Percentiles rank a stretch among this genome's conserved stretches.
These are phyloP conservation scores for Meiosimyza decipiens DNA, from an alignment of 2,888 invertebrate genomes.

Conservation along the genomic window DNA sequence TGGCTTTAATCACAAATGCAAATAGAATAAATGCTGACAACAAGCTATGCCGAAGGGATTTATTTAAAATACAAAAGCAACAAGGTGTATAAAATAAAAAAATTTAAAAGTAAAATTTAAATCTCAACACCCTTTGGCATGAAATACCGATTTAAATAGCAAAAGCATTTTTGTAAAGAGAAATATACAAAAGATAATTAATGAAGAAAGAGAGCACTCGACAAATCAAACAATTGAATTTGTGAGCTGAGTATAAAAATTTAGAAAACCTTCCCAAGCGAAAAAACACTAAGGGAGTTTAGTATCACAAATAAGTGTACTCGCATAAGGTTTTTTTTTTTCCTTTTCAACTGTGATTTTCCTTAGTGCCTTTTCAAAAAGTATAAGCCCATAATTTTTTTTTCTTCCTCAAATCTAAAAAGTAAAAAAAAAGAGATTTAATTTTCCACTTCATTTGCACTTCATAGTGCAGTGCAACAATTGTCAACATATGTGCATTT, in stretches of 20 bases:
- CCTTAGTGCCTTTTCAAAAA: background rate
- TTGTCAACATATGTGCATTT: constrained; percentile 13
- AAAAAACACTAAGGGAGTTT: too few species aligned
- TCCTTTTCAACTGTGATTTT: too few species aligned
- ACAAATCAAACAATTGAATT: background rate
- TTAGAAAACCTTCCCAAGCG: background rate
- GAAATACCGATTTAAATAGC: background rate
- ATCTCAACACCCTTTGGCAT: constrained; percentile 9
- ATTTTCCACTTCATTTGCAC: constrained; percentile 14
- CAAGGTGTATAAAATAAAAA: constrained; percentile 16
- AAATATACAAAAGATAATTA: too few species aligned
- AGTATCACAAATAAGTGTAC: too few species aligned
- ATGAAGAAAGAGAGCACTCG: too few species aligned
- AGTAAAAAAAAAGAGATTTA: background rate
- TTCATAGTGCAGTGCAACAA: background rate
- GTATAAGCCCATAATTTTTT: too few species aligned
- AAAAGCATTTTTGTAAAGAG: too few species aligned
- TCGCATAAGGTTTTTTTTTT: too few species aligned
- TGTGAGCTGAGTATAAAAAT: background rate
- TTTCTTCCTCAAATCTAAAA: too few species aligned
- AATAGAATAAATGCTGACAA: constrained; percentile 27
- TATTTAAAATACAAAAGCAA: constrained; percentile 9
- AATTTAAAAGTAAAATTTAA: background rate
- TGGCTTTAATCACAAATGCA: constrained; percentile 3
- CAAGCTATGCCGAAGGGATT: constrained; percentile 38